A percentile compares a stretch with the other conserved stretches of the same genome.
These are phyloP conservation scores for Poecilia latipinna DNA, from an alignment of 2,113 vertebrate genomes.

Conservation along the genomic window DNA sequence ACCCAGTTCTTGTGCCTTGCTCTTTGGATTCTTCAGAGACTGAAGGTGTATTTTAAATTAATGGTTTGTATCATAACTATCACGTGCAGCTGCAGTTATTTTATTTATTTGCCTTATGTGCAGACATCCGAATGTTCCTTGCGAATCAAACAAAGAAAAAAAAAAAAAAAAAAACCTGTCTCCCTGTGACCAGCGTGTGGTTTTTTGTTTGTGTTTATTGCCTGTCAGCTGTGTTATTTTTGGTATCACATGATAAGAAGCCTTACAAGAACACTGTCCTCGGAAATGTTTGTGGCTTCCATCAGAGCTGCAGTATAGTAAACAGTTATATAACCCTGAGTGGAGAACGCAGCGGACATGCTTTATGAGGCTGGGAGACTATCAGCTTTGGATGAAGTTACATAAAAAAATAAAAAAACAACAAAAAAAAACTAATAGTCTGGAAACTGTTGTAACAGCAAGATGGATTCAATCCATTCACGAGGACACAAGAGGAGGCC, in stretches of 20 bases:
- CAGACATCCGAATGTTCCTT: slow-evolving; percentile 55
- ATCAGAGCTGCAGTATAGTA: slow-evolving; percentile 36
- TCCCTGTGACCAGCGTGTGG: not conserved
- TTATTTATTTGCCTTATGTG: slow-evolving; percentile 62
- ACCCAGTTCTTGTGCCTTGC: slow-evolving; percentile 66
- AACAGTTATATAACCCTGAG: slow-evolving; percentile 55
- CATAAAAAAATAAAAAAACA: slow-evolving; percentile 40
- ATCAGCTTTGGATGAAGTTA: slow-evolving; percentile 46
- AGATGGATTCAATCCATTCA: slow-evolving; percentile 9
- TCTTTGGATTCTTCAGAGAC: slow-evolving; percentile 47
- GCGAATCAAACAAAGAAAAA: slow-evolving; percentile 17
- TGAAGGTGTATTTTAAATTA: slow-evolving; percentile 45
- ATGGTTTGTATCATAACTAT: slow-evolving; percentile 40
- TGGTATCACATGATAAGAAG: slow-evolving; percentile 37
- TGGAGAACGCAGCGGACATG: slow-evolving; percentile 33
- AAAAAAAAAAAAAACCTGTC: slow-evolving; percentile 4
- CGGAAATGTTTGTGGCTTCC: slow-evolving; percentile 37
- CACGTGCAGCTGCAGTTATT: slow-evolving; percentile 25
- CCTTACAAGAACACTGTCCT: slow-evolving; percentile 47
- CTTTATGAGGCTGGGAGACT: slow-evolving; percentile 22
- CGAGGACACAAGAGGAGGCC: slow-evolving; percentile 13
- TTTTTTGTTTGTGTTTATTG: slow-evolving; percentile 59
- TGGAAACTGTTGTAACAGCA: slow-evolving; percentile 30
- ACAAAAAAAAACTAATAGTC: too few species aligned
- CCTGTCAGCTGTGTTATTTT: slow-evolving; percentile 39